Evolutionary conservation across 2,888 invertebrate genomes (phyloP).

Genomic region (Abrostola tripartita): DNA sequence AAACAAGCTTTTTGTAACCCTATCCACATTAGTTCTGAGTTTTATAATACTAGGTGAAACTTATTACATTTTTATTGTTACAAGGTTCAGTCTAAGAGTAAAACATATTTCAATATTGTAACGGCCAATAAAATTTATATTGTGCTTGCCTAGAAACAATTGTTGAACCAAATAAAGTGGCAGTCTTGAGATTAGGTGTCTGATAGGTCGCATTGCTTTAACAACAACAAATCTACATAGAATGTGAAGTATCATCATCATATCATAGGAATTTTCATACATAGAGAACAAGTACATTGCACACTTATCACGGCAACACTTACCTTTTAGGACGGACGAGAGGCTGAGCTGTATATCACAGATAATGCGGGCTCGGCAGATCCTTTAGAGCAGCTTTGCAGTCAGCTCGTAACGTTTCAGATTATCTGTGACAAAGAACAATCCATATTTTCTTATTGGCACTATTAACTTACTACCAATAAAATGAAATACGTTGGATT

Average conservation of each 20-base stretch:
- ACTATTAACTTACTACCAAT: slow-evolving; percentile 32
- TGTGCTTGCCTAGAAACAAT: slow-evolving; percentile 12
- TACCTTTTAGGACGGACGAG: slow-evolving; percentile 89
- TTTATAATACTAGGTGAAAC: slow-evolving; percentile 52
- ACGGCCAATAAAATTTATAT: slow-evolving; percentile 15
- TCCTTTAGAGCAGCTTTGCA: slow-evolving; percentile 86
- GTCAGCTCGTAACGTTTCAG: slow-evolving; percentile 84
- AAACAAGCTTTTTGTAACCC: slow-evolving; percentile 17
- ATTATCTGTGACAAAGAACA: slow-evolving; percentile 70
- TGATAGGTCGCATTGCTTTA: background rate
- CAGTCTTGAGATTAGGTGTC: slow-evolving; percentile 1
- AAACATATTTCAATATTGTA: slow-evolving; percentile 13
- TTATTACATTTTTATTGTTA: slow-evolving; percentile 21
- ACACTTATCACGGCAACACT: slow-evolving; percentile 16
- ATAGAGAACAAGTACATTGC: background rate
- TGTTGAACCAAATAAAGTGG: slow-evolving; percentile 4
- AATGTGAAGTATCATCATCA: background rate
- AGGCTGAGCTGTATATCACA: slow-evolving; percentile 89
- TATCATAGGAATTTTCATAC: slow-evolving; percentile 7
- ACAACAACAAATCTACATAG: slow-evolving; percentile 7
- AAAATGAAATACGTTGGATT: slow-evolving; percentile 34
- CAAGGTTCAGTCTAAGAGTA: slow-evolving; percentile 8
- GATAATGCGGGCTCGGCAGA: slow-evolving; percentile 88
- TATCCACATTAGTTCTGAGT: slow-evolving; percentile 37
- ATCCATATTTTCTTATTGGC: slow-evolving; percentile 41